Evolutionary conservation across 2,797 vertebrate genomes (phyloP).

Genomic region (Phataginus tricuspis): DNA sequence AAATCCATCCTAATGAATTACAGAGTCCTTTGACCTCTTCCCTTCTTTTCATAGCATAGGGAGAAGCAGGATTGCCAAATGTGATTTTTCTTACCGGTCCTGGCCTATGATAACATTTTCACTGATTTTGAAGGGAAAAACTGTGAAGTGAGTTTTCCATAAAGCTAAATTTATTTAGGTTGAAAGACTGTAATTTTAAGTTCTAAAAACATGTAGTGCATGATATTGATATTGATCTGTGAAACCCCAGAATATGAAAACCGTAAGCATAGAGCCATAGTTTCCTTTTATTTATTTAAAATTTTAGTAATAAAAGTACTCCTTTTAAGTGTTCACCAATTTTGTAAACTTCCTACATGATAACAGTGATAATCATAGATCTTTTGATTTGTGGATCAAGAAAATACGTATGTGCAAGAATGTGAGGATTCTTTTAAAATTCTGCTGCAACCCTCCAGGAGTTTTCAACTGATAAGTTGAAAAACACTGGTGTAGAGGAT

Average conservation of each 20-base stretch:
- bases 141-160: constrained; percentile 35
- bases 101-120: not conserved
- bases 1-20: not conserved
- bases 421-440: constrained; percentile 15
- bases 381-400: constrained; percentile 52
- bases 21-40: not conserved
- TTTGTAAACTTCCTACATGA: not conserved
- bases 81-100: not conserved
- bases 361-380: constrained; percentile 46
- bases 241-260: constrained; percentile 50
- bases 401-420: constrained; percentile 33
- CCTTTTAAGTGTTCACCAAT: constrained; percentile 17
- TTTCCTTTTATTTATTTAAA: constrained; percentile 46
- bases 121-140: not conserved
- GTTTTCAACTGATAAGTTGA: constrained; percentile 32
- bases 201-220: constrained; percentile 45
- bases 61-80: not conserved
- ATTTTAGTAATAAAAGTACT: constrained; percentile 8
- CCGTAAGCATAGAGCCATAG: not conserved
- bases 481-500: constrained; percentile 26
- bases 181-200: constrained; percentile 66
- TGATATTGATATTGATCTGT: constrained; percentile 51
- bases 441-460: not conserved
- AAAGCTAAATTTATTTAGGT: constrained; percentile 38
- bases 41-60: not conserved